Base-by-base conservation (phyloP, 2,113 vertebrate species). In the Carollia perspicillata region DNA sequence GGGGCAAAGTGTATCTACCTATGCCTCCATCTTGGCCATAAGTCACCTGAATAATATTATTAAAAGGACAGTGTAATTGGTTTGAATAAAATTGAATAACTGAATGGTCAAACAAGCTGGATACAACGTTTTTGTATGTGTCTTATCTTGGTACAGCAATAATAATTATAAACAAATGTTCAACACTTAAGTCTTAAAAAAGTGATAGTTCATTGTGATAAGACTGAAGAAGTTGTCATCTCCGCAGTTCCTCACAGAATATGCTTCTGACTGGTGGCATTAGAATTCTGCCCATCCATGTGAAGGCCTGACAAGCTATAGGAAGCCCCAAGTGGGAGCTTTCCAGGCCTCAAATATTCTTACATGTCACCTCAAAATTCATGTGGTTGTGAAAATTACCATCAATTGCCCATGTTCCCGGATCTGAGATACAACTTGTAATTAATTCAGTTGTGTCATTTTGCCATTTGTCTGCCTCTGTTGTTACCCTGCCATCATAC, bases 61-160 rank as follows among this genome's bases (percentile, higher is more conserved):
- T 66, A 83, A 69, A 89, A 58, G 80, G 16, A 33, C 14, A 83
- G 13, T 47, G 11, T 44, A 5, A 13, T 40, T 74, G 35, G 3
- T 63, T 55, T 69, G 63, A 89, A 86, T 92, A 84, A 80, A 93
- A 77, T 14, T 17, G 22, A 86, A 68, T 53, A 85, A 60, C 37
- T 49, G 7, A 8, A n/a, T 49, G 40, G 77, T 63, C 74, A 53
- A 37, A 44, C 22, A 40, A 88, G 17, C 65, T 90, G 49, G 6
- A 8, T 28, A 69, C 2, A 51, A 22, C n/a, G 12, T 28, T 55
- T 89, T 84, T 93, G 35, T 28, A 23, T 2, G 3, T 28, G 40
- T 37, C 1, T 84, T 72, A 22, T 71, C 89, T 93, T 17, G 83
- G 72, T 22, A 13, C 2, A 40, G 49, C 44, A 28, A 65, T 47